Evolutionary conservation across 2,113 vertebrate genomes (phyloP), one percentile per base, ranked within the genome.

Genomic region (Morone saxatilis): DNA sequence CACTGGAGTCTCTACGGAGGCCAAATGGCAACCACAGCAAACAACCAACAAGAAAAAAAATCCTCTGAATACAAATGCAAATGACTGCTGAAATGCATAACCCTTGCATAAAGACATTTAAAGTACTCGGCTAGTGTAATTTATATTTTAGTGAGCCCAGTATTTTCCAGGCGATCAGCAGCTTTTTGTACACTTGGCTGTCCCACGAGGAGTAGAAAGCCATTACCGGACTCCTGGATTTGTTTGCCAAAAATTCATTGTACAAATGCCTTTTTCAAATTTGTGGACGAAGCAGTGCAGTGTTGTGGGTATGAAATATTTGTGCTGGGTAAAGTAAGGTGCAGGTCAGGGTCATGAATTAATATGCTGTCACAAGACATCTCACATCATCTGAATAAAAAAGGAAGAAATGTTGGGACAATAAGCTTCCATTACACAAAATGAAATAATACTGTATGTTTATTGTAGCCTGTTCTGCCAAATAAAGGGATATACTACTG

Each of bases 161-260:
- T 88, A 77, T 88, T 92, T 88, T 89, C 54, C 62, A 85, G 76
- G 84, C 81, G 78, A 92, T 95, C 94, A 95, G 94, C 94, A 94
- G 80, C 80, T 94, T 93, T 95, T 77, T 84, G 77, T 85, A 86
- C 88, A 91, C 82, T 57, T 57, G 73, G 53, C 31, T 36, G 69
- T 94, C 93, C 93, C 94, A 53, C 20, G 86, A 91, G 92, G 67
- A 87, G 83, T 20, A 78, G 76, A 92, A 95, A 91, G 72, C 88
- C 89, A 95, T 94, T 93, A 94, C 50, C 12, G 73, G 68, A 56
- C 69, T 65, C 61, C 19, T 60, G 80, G 86, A 93, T 91, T 93
- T 90, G 79, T 93, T 93, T 92, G 79, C 70, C 81, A 87, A 92
- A 90, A 86, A 85, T 80, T 87, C 48, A 83, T 73, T 86, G 83